Base-by-base conservation (phyloP, 2,797 vertebrate genomes). In the Momotus momota region DNA sequence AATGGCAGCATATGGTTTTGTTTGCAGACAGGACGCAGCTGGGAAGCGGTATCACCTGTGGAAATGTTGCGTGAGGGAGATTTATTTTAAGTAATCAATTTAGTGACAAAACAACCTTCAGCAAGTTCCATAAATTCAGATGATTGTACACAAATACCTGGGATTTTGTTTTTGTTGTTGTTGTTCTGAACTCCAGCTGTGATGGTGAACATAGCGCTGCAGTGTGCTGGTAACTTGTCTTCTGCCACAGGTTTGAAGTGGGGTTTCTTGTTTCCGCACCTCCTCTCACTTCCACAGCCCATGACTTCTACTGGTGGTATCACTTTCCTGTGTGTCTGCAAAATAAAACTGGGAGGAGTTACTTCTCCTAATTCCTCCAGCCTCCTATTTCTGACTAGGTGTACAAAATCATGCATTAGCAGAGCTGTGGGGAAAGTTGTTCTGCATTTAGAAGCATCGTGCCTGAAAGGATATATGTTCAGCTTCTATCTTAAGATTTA, bases 1-100 rank as follows among this genome's bases (percentile, higher is more conserved):
- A 83, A 58, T 81, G 81, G 78, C 73, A 72, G 82, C 84, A 67
- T 79, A 35, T 41, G 88, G 92, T 95, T 97, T 95, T 72, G 45
- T 95, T 96, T 97, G 95, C 81, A 94, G 91, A 87, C 94, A 96
- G 95, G 95, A 95, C 84, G 26, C 96, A 97, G 96, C 96, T 97
- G 97, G 96, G 8, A 48, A 90, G 82, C 41, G 51, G 49, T 41
- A 88, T 97, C 86, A 96, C 96, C 96, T 96, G 92, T 94, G 91
- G 70, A 95, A 92, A 82, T 61, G 73, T 80, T 84, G 52, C 23
- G 19, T 12, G 41, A 81, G 51, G 43, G 83, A 88, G 70, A 3
- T 29, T 14, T 88, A 5, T 74, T n/a, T 45, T 18, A 49, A 95
- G 62, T 66, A 83, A 58, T 82, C 9, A 22, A 33, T 95, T 93